These are phyloP conservation scores for Petaurus breviceps DNA, from an alignment of 2,113 vertebrate genomes.

Conservation along the genomic window DNA sequence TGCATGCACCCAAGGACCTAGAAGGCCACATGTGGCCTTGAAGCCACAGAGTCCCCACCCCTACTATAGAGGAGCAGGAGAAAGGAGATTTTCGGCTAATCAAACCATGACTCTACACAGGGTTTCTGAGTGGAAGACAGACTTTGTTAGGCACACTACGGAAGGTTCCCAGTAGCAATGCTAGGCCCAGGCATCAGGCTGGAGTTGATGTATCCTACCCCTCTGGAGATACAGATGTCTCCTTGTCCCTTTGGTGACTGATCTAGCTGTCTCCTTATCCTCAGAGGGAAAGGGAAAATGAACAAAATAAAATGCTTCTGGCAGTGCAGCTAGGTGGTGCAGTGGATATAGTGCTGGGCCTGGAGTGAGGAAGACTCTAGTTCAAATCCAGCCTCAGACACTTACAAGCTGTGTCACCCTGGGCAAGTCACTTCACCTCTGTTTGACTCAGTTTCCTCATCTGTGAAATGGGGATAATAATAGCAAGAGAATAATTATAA, in stretches of 20 bases:
- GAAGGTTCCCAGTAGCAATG: neutral
- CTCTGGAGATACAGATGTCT: neutral
- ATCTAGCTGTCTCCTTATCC: neutral
- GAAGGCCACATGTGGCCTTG: too few relatives aligned
- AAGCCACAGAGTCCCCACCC: too few relatives aligned
- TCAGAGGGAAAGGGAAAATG: neutral
- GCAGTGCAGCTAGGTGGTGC: too few relatives aligned
- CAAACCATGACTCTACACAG: neutral
- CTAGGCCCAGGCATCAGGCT: neutral
- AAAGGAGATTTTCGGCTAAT: neutral
- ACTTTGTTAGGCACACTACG: neutral
- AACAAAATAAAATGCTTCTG: neutral
- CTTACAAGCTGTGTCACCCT: too few relatives aligned
- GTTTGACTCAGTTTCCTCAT: too few relatives aligned
- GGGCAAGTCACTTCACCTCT: too few relatives aligned
- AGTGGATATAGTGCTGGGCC: too few relatives aligned
- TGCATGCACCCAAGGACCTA: too few relatives aligned
- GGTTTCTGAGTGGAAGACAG: neutral
- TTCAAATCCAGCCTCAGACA: too few relatives aligned
- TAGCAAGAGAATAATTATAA: too few relatives aligned
- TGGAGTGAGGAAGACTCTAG: too few relatives aligned
- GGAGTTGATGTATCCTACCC: neutral
- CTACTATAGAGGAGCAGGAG: neutral
- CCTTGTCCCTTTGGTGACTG: neutral
- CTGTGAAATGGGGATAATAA: too few relatives aligned